Evolutionary conservation across 2,888 invertebrate genomes (phyloP).

Genomic region (Acanthacorydalis orientalis): DNA sequence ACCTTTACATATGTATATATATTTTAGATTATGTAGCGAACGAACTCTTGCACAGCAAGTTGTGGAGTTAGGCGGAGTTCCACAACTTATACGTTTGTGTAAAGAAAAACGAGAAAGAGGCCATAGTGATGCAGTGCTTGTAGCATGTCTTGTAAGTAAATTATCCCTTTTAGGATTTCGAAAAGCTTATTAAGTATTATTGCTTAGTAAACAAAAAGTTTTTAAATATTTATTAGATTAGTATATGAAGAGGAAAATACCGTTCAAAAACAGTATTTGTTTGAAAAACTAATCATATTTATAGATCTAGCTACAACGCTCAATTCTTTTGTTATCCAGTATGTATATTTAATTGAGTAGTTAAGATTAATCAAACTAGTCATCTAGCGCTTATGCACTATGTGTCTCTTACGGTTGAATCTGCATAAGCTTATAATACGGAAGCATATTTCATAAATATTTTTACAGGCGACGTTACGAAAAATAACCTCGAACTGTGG

Average conservation of each 20-base stretch:
- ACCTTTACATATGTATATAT: not conserved
- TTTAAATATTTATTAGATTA: too few relatives aligned
- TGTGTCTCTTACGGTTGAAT: too few relatives aligned
- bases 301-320: too few relatives aligned
- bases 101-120: slow-evolving; percentile 41
- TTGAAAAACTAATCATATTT: too few relatives aligned
- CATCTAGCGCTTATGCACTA: too few relatives aligned
- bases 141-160: slow-evolving; percentile 41
- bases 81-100: slow-evolving; percentile 49
- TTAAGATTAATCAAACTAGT: too few relatives aligned
- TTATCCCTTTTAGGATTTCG: not conserved
- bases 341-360: too few relatives aligned
- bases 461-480: slow-evolving; percentile 41
- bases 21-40: slow-evolving; percentile 44
- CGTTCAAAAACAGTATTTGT: too few relatives aligned
- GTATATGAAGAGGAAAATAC: too few relatives aligned
- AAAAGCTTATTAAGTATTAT: not conserved
- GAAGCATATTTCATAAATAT: slow-evolving; percentile 1
- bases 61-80: slow-evolving; percentile 48
- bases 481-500: slow-evolving; percentile 42
- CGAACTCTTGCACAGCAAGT: slow-evolving; percentile 50
- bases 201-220: too few relatives aligned
- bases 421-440: too few relatives aligned
- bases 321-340: too few relatives aligned
- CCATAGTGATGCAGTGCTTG: slow-evolving; percentile 47